Conservation (phyloP, 2,888 invertebrate genomes). For the Drosophila buzzatii region DNA sequence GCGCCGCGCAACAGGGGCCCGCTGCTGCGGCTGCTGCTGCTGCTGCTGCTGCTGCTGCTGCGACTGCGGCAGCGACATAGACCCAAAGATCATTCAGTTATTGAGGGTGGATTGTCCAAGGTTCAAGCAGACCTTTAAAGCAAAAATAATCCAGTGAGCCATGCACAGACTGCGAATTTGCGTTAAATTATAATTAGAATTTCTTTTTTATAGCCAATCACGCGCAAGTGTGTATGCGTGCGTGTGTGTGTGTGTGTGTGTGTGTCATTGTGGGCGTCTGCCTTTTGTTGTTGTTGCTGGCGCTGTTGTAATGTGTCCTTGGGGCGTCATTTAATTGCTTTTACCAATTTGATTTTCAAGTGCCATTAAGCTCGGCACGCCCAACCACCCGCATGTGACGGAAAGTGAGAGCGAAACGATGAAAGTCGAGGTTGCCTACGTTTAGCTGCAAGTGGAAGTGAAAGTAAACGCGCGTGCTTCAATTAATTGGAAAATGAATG, state of each 20-base stretch:
- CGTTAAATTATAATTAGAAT: slow-evolving; percentile 83
- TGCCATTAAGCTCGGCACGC: slow-evolving; percentile 83
- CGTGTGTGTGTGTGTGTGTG: slow-evolving; percentile 29
- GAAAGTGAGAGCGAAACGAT: slow-evolving; percentile 71
- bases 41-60: background rate
- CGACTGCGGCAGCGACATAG: slow-evolving; percentile 4
- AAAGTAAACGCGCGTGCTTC: slow-evolving; percentile 81
- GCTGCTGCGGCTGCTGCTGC: background rate
- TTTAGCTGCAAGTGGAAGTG: slow-evolving; percentile 60
- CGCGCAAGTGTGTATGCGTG: slow-evolving; percentile 45
- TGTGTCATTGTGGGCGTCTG: slow-evolving; percentile 34
- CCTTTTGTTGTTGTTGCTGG: slow-evolving; percentile 45
- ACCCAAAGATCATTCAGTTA: slow-evolving; percentile 41
- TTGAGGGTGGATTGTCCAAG: slow-evolving; percentile 66
- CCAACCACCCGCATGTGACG: slow-evolving; percentile 58
- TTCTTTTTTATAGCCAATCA: slow-evolving; percentile 82
- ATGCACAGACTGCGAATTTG: slow-evolving; percentile 68
- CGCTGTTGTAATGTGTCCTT: slow-evolving; percentile 84
- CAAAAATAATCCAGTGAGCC: slow-evolving; percentile 68
- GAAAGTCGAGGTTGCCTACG: slow-evolving; percentile 27
- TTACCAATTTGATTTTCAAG: slow-evolving; percentile 84
- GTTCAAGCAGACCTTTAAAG: slow-evolving; percentile 57
- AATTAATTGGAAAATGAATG: slow-evolving; percentile 83
- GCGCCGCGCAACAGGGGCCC: slow-evolving; percentile 69
- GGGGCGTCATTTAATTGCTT: slow-evolving; percentile 85